Evolutionary conservation across 2,888 invertebrate genomes (phyloP).

Genomic region (Megaustenia siamemsis): DNA sequence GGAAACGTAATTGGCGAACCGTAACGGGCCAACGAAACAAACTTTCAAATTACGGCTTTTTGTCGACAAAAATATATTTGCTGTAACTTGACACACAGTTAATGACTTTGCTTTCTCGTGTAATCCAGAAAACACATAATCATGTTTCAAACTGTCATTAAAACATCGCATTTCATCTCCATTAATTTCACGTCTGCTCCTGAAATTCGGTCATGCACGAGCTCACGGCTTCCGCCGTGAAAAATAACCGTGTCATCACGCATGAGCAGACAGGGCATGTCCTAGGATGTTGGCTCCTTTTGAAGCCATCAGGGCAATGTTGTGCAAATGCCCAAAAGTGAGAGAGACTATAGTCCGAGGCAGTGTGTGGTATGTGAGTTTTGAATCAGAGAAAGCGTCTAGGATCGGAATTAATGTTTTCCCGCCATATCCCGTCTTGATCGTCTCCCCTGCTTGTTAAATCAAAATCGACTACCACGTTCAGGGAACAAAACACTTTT

Average conservation of each 20-base stretch:
- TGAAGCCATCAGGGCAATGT: conserved; percentile 17
- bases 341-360: not conserved
- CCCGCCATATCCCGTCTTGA: not conserved
- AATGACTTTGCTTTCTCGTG: conserved; percentile 4
- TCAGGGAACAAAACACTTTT: too few relatives aligned
- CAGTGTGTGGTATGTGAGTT: not conserved
- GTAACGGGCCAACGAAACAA: not conserved
- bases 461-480: too few relatives aligned
- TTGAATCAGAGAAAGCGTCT: not conserved
- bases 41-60: not conserved
- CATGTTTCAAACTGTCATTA: conserved; percentile 25
- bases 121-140: conserved; percentile 17
- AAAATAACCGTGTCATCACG: conserved; percentile 38
- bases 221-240: conserved; percentile 9
- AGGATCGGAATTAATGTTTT: not conserved
- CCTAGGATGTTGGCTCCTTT: conserved; percentile 32
- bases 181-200: conserved; percentile 11
- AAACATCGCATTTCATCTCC: conserved; percentile 29
- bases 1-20: not conserved
- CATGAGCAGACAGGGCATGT: conserved; percentile 32
- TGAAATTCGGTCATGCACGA: conserved; percentile 9
- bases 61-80: not conserved
- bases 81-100: not conserved
- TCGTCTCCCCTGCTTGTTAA: not conserved
- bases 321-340: conserved; percentile 5